Evolutionary conservation across 2,797 vertebrate genomes (phyloP).

Genomic region (Prunella strophiata): DNA sequence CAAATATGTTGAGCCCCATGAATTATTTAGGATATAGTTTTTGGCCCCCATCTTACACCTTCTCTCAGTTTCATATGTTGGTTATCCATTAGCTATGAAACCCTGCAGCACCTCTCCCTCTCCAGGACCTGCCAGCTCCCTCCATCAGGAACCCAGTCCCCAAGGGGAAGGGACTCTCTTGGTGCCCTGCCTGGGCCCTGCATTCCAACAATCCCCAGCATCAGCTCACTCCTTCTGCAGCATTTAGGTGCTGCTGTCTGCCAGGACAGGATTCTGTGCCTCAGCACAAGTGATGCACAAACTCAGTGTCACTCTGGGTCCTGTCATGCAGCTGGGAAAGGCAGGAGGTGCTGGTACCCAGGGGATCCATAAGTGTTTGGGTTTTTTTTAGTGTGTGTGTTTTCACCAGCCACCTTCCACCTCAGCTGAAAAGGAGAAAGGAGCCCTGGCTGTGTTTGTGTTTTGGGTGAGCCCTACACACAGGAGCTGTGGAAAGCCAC

Average conservation of each 20-base stretch:
- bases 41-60: background rate
- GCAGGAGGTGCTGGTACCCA: too few relatives aligned
- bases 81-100: background rate
- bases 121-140: background rate
- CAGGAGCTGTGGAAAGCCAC: background rate
- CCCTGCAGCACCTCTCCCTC: background rate
- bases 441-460: background rate
- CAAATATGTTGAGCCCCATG: background rate
- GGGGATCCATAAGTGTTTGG: too few relatives aligned
- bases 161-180: rapidly evolving
- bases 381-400: too few relatives aligned
- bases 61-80: background rate
- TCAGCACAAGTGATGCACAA: rapidly evolving
- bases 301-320: background rate
- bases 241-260: background rate
- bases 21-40: background rate
- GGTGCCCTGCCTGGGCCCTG: background rate
- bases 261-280: background rate
- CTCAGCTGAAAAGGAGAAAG: background rate
- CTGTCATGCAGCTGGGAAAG: background rate
- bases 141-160: background rate
- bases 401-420: background rate
- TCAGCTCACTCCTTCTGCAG: background rate
- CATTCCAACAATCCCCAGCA: background rate
- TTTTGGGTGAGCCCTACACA: background rate